phyloP scores from a whole-genome alignment of 2,797 vertebrate species.

The Gallinago solitaria region DNA sequence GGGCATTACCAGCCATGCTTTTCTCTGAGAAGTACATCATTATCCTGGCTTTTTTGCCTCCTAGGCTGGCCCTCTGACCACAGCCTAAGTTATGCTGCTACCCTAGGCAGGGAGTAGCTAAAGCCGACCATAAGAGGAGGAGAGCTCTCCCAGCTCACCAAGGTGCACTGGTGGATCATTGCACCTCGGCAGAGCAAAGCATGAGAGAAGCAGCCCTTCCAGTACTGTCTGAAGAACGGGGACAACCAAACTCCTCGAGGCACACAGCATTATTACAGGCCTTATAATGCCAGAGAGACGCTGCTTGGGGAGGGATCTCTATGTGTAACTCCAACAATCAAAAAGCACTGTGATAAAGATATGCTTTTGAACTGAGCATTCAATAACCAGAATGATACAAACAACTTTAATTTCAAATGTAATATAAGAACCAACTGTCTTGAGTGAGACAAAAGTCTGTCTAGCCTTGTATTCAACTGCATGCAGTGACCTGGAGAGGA shows the following conservation, averaged over 20 bases:
- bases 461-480: rapidly evolving
- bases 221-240: neutral
- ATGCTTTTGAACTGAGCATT: neutral
- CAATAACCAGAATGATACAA: neutral
- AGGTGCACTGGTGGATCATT: neutral
- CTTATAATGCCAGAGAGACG: neutral
- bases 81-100: neutral
- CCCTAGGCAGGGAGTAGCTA: neutral
- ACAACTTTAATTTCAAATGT: neutral
- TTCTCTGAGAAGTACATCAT: neutral
- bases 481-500: neutral
- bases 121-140: neutral
- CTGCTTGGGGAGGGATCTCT: neutral
- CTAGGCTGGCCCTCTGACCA: neutral
- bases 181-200: rapidly evolving
- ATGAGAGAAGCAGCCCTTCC: neutral
- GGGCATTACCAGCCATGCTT: neutral
- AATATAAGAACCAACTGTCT: neutral
- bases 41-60: neutral
- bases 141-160: neutral
- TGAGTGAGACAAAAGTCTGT: neutral
- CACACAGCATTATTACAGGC: neutral
- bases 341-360: neutral
- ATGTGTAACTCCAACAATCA: neutral
- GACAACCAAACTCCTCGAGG: neutral